A percentile compares a stretch with the other conserved stretches of the same genome.
These are phyloP conservation scores for Dreissena polymorpha DNA, from an alignment of 1,140 invertebrate genomes.

Conservation along the genomic window DNA sequence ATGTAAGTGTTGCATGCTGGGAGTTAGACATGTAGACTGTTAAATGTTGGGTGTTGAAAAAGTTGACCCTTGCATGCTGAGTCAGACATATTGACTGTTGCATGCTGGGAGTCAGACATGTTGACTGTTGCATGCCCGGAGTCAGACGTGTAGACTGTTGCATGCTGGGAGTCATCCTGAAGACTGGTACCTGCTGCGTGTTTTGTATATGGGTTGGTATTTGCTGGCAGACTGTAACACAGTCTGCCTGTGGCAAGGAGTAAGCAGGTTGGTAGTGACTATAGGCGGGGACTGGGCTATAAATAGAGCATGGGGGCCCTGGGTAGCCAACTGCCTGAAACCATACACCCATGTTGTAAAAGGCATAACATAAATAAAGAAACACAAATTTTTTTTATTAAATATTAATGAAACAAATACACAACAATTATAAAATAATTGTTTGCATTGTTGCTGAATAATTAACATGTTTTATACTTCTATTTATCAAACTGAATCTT, in stretches of 20 bases:
- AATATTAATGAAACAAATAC: slow-evolving; percentile 10
- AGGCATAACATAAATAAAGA: slow-evolving; percentile 21
- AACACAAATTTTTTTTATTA: background rate
- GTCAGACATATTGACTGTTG: too few relatives aligned
- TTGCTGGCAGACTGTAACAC: slow-evolving; percentile 31
- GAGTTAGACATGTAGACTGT: too few relatives aligned
- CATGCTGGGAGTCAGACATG: too few relatives aligned
- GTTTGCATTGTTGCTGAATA: too few relatives aligned
- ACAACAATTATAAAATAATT: background rate
- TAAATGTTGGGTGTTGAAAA: too few relatives aligned
- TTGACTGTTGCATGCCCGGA: too few relatives aligned
- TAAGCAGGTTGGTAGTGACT: slow-evolving; percentile 22
- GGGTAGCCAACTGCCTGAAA: slow-evolving; percentile 50
- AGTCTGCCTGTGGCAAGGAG: slow-evolving; percentile 18
- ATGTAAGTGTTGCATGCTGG: too few relatives aligned
- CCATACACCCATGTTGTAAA: slow-evolving; percentile 42
- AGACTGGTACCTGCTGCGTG: slow-evolving; percentile 36
- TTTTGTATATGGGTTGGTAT: slow-evolving; percentile 32
- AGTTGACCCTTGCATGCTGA: too few relatives aligned
- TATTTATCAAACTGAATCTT: too few relatives aligned
- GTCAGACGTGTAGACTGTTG: too few relatives aligned
- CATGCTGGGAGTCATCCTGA: too few relatives aligned
- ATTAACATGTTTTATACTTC: too few relatives aligned
- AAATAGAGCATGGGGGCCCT: slow-evolving; percentile 38
- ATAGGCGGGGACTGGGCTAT: slow-evolving; percentile 32